Conservation (phyloP, 2,113 vertebrate genomes). For the Ammodytes marinus region DNA sequence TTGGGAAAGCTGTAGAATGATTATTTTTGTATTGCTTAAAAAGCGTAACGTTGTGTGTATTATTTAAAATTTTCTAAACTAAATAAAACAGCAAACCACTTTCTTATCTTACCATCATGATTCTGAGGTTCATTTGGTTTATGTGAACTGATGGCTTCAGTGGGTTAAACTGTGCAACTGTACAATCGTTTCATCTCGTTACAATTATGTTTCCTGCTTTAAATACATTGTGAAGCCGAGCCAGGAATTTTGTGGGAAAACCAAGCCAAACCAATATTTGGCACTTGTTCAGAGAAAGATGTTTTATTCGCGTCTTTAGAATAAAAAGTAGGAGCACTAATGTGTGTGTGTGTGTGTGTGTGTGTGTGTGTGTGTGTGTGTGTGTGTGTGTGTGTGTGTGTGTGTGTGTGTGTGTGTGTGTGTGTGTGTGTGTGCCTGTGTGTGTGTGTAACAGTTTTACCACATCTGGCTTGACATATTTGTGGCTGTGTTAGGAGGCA, state of each 20-base stretch:
- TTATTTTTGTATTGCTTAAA: no score
- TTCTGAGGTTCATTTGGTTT: background rate
- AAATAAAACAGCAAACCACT: constrained; percentile 8
- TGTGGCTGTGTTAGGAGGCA: background rate
- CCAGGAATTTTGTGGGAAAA: background rate
- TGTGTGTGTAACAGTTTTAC: constrained; percentile 29
- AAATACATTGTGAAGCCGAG: background rate
- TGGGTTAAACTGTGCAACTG: background rate
- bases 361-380: no score
- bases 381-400: no score
- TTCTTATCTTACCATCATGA: constrained; percentile 13
- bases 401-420: no score
- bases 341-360: background rate
- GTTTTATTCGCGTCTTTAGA: background rate
- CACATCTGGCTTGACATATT: constrained; percentile 50
- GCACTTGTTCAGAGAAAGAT: background rate
- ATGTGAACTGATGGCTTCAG: background rate
- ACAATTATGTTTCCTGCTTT: background rate
- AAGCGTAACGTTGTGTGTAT: no score
- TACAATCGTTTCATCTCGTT: background rate
- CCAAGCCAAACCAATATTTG: constrained; percentile 4
- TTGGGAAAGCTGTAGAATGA: no score
- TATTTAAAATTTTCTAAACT: no score
- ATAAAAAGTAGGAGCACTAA: background rate
- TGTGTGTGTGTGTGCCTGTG: no score